These are phyloP conservation scores for Bombus pyrosoma DNA, from an alignment of 1,140 invertebrate species.

Conservation along the genomic window DNA sequence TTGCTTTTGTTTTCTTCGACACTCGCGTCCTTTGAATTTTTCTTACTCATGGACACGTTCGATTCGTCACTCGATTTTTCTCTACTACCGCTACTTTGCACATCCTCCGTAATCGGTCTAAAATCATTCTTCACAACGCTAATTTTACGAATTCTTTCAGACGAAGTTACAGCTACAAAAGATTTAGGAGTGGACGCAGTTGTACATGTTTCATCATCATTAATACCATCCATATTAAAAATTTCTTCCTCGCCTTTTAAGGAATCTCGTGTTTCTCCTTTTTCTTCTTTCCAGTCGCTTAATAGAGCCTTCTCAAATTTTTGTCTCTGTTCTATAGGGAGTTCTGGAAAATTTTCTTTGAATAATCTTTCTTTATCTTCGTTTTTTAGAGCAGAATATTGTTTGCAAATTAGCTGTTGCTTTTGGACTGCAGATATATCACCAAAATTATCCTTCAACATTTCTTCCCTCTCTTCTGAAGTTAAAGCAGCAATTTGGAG, in stretches of 20 bases:
- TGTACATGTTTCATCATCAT: slow-evolving; percentile 79
- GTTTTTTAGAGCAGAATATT: slow-evolving; percentile 78
- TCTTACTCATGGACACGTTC: slow-evolving; percentile 66
- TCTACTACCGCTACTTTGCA: slow-evolving; percentile 66
- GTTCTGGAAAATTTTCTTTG: slow-evolving; percentile 81
- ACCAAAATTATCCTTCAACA: slow-evolving; percentile 77
- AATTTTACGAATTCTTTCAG: slow-evolving; percentile 78
- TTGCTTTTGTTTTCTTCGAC: slow-evolving; percentile 67
- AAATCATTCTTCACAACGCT: slow-evolving; percentile 85
- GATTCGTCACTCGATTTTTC: slow-evolving; percentile 76
- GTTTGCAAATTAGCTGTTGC: slow-evolving; percentile 79
- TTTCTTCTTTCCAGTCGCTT: slow-evolving; percentile 76
- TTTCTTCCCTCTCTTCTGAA: slow-evolving; percentile 76
- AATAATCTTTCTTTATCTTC: slow-evolving; percentile 80
- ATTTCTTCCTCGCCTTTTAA: slow-evolving; percentile 83
- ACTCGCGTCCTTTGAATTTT: slow-evolving; percentile 77
- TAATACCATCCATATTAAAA: slow-evolving; percentile 87
- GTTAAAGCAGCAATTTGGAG: slow-evolving; percentile 80
- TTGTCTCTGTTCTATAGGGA: slow-evolving; percentile 77
- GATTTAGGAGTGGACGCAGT: slow-evolving; percentile 74
- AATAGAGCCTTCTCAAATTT: slow-evolving; percentile 79
- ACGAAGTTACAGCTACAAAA: slow-evolving; percentile 78
- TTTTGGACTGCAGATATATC: slow-evolving; percentile 78
- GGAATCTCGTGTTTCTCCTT: slow-evolving; percentile 57
- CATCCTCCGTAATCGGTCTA: slow-evolving; percentile 81